phyloP scores from a whole-genome alignment of 2,888 invertebrate genomes.

The Phalera bucephala region DNA sequence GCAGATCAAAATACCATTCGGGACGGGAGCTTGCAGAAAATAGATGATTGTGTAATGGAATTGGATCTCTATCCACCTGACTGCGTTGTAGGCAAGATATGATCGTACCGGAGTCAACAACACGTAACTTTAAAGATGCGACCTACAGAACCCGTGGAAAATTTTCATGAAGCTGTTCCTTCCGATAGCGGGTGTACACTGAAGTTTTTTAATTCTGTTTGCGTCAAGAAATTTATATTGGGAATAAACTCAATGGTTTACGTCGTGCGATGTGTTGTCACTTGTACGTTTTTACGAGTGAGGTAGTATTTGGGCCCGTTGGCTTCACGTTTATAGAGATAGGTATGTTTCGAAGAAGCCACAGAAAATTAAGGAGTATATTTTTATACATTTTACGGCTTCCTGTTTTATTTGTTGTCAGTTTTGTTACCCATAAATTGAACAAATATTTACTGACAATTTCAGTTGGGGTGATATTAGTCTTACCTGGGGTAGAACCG shows the following conservation, averaged over 20 bases:
- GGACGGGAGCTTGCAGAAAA: constrained; percentile 26
- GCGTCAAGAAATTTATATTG: constrained; percentile 43
- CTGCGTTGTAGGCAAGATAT: constrained; percentile 33
- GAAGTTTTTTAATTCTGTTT: constrained; percentile 37
- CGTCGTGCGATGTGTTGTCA: constrained; percentile 50
- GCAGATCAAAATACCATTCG: constrained; percentile 37
- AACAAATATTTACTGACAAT: background rate
- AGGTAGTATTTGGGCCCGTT: constrained; percentile 43
- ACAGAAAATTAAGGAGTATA: constrained; percentile 41
- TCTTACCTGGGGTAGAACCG: too few relatives aligned
- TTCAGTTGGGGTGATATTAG: too few relatives aligned
- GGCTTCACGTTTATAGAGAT: constrained; percentile 47
- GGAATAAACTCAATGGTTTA: constrained; percentile 64
- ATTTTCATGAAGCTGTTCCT: constrained; percentile 51
- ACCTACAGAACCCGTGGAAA: constrained; percentile 22
- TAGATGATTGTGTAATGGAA: constrained; percentile 52
- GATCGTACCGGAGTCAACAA: constrained; percentile 29
- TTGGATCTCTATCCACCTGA: constrained; percentile 40
- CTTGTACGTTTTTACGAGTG: constrained; percentile 54
- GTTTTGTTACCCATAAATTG: background rate
- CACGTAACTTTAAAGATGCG: constrained; percentile 32
- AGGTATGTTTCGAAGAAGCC: constrained; percentile 37
- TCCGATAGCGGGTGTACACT: constrained; percentile 27
- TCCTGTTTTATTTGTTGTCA: constrained; percentile 4
- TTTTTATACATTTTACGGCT: constrained; percentile 18